Evolutionary conservation across 2,797 vertebrate species (phyloP), one percentile per base, ranked within the genome.

Genomic region (Pogoniulus pusillus): DNA sequence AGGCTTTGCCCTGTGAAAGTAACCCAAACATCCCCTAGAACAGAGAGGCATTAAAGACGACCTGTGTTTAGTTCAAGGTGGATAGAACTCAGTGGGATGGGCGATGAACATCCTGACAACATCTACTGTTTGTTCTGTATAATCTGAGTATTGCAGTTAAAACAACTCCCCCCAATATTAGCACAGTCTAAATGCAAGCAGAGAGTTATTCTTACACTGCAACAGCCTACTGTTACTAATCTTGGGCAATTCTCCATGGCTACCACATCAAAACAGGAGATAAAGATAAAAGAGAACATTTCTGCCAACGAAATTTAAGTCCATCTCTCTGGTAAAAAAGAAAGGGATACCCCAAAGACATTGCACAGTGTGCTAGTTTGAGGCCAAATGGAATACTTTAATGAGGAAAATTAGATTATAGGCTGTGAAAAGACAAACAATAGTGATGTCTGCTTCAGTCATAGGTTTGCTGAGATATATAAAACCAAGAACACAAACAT

Each of bases 201-300:
- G 68, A 90, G 74, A 85, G 74, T 88, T 93, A 92, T 83, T 93
- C 89, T 94, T 75, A 72, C 79, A 79, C 90, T 89, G 81, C 75
- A 87, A n/a, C 86, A 96, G 91, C 84, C 78, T 76, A 29, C 90
- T 85, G 86, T 90, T 93, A 73, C 91, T 93, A 91, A 96, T 95
- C 88, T 89, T 39, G 51, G 45, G 81, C 49, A 85, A 91, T 93
- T 96, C 94, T 96, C 95, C 94, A 93, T 94, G 90, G 84, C 91
- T 95, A 93, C 91, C 82, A 60, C 86, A 93, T 93, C 78, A 93
- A 96, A 95, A 94, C 88, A 87, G 78, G 54, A 94, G 94, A 89
- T 89, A 92, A 95, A 91, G 93, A 91, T 93, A 91, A 95, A 94
- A 96, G 78, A 71, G 34, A 92, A 35, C 65, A 62, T 58, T 88